Evolutionary conservation across 2,797 vertebrate species (phyloP).

Genomic region (Phyllotis vaccarum): DNA sequence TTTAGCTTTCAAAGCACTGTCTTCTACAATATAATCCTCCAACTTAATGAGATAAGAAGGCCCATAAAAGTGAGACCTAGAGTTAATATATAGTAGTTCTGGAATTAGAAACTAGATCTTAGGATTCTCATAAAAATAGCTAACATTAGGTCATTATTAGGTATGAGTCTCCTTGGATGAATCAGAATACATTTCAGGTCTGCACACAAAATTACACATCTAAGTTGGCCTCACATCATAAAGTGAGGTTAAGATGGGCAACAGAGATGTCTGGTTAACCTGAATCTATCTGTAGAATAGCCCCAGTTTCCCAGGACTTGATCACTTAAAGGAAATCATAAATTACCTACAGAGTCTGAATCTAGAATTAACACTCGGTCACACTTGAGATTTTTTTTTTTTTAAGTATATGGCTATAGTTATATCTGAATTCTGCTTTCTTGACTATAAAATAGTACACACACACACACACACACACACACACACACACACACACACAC

Average conservation of each 20-base stretch:
- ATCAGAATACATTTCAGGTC: background rate
- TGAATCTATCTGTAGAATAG: background rate
- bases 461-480: background rate
- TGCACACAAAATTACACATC: too few species aligned
- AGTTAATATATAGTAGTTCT: background rate
- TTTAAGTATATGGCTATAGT: background rate
- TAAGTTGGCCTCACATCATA: background rate
- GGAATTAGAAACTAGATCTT: background rate
- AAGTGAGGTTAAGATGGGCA: background rate
- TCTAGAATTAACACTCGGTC: background rate
- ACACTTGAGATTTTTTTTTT: conserved; percentile 1
- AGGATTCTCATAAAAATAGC: background rate
- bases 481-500: too few species aligned
- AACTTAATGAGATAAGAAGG: conserved; percentile 10
- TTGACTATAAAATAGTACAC: conserved; percentile 35
- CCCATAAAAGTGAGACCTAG: background rate
- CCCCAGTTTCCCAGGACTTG: background rate
- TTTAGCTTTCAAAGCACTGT: conserved; percentile 44
- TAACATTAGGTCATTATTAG: too few species aligned
- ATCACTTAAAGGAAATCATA: background rate
- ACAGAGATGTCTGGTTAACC: background rate
- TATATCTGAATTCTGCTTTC: conserved; percentile 28
- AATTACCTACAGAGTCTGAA: background rate
- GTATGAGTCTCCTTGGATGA: background rate
- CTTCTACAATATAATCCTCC: background rate